Conservation (phyloP, 92 coral and sea anemone species). For the Epizoanthus illoricatus region DNA sequence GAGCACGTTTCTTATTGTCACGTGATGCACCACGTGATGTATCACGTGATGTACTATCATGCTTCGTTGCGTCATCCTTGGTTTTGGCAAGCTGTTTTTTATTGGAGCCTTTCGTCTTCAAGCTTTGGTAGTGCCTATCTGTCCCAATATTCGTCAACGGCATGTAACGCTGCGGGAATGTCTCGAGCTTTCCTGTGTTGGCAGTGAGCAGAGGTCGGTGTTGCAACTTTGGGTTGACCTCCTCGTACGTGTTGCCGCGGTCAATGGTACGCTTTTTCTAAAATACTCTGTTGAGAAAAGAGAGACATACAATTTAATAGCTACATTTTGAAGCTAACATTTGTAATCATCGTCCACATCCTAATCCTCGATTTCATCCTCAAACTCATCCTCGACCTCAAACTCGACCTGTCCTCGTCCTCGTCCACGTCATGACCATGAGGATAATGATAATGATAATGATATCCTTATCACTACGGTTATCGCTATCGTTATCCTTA, state of each 20-base stretch:
- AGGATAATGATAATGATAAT: too few species aligned
- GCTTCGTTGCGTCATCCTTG: neutral
- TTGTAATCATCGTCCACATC: too few species aligned
- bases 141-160: neutral
- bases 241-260: neutral
- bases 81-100: neutral
- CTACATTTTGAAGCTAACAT: too few species aligned
- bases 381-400: too few species aligned
- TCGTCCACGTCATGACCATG: too few species aligned
- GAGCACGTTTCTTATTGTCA: neutral
- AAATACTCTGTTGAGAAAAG: neutral
- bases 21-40: neutral
- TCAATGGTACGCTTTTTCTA: neutral
- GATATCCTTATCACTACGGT: too few species aligned
- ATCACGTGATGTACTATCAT: neutral
- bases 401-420: too few species aligned
- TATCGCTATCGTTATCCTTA: too few species aligned
- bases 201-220: neutral
- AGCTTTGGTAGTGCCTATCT: neutral
- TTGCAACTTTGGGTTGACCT: neutral
- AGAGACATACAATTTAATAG: too few species aligned
- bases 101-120: neutral
- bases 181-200: neutral
- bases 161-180: constrained; percentile 2
- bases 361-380: too few species aligned